Evolutionary conservation across 1,140 invertebrate genomes (phyloP).

Genomic region (Dreissena polymorpha): DNA sequence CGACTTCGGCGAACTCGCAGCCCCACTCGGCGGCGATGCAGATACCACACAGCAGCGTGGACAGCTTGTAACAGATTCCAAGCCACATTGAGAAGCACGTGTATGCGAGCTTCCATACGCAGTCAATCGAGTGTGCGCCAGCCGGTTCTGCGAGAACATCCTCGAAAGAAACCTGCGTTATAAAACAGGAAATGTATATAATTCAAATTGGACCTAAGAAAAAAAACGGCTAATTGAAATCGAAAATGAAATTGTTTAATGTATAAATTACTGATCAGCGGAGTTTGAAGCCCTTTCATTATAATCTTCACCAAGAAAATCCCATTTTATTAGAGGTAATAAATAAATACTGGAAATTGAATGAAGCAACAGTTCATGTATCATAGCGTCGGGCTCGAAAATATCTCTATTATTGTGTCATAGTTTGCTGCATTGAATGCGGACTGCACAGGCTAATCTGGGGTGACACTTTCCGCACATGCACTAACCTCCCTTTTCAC

Average conservation of each 20-base stretch:
- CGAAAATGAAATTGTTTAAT: neutral
- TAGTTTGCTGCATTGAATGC: neutral
- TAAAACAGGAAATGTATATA: neutral
- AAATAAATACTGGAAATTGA: no score
- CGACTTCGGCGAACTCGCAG: conserved; percentile 87
- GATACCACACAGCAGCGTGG: conserved; percentile 86
- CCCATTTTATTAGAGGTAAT: no score
- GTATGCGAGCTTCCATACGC: conserved; percentile 86
- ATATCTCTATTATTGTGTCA: neutral
- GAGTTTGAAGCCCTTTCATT: no score
- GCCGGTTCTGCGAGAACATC: conserved; percentile 89
- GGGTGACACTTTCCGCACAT: no score
- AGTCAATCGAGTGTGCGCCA: conserved; percentile 86
- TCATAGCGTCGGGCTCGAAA: neutral
- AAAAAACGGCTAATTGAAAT: neutral
- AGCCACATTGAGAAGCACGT: conserved; percentile 85
- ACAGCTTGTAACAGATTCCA: conserved; percentile 86
- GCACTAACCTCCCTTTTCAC: neutral
- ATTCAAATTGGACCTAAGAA: neutral
- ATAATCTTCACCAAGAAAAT: no score
- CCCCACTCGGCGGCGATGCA: conserved; percentile 86
- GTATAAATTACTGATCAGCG: neutral
- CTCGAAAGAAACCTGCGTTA: conserved; percentile 82
- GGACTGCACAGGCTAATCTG: neutral
- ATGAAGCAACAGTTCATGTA: neutral